Evolutionary conservation across 2,888 invertebrate species (phyloP), one percentile per base, ranked within the genome.

Genomic region (Xanthia icteritia): DNA sequence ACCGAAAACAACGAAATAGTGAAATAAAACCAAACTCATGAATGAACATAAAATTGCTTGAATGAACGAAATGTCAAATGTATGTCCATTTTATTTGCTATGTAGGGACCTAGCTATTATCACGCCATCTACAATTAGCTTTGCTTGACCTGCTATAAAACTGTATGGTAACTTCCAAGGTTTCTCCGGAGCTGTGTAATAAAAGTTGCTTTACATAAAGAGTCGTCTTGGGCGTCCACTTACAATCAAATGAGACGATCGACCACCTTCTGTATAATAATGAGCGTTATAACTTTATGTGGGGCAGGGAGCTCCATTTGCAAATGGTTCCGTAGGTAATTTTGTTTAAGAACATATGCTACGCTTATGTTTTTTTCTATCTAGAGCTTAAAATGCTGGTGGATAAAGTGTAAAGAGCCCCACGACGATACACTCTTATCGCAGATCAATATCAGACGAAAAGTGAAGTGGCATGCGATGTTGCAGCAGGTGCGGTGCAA

Each of bases 291-390:
- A n/a, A 42, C 3, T 81, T 15, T 39, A 66, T 36, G 54, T 56
- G 23, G 36, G 23, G 48, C 36, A 36, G 48, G 15, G 23, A 42
- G 31, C 23, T 64, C 8, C 27, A 4, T 4, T 17, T 17, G 0
- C 1, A 2, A 39, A 27, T 5, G 80, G 71, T 84, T 82, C 80
- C 48, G 82, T 68, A 71, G n/a, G 2, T 36, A 8, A 51, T 77
- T 61, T 61, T 70, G 39, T 20, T 51, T 23, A 23, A 51, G 51
- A 20, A 9, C 0, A 15, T 5, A 39, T 39, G 23, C 20, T 31
- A 11, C 20, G 13, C 13, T 36, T 6, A 11, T 61, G 20, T 61
- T 9, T 27, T 48, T 17, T 42, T 9, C 0, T 42, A 42, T 42
- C 42, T 9, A 42, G 42, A 42, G 42, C 42, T 42, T 42, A 42